Percentiles rank a stretch among this genome's conserved stretches.
Conservation (phyloP, 2,797 vertebrate species). For the Calcarius lapponicus region DNA sequence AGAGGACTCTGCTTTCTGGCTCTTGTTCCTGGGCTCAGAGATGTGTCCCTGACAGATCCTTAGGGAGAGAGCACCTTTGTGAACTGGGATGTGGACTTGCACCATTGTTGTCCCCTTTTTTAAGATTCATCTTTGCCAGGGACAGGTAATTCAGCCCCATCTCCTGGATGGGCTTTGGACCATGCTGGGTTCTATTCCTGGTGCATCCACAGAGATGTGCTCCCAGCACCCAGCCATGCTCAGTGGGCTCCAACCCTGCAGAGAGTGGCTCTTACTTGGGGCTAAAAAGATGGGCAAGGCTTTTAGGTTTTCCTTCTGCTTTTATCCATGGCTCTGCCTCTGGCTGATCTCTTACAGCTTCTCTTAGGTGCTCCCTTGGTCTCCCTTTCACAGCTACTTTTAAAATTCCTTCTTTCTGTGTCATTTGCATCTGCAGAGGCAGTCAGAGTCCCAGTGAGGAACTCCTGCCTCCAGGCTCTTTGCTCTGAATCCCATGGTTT, state of each 20-base stretch:
- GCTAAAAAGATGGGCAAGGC: background rate
- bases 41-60: background rate
- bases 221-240: background rate
- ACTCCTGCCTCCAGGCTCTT: constrained; percentile 38
- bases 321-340: background rate
- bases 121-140: background rate
- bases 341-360: background rate
- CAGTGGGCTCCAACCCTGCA: background rate
- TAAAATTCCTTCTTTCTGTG: background rate
- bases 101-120: background rate
- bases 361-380: background rate
- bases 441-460: background rate
- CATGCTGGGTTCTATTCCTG: background rate
- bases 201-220: background rate
- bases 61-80: background rate
- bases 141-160: background rate
- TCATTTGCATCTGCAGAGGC: background rate
- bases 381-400: background rate
- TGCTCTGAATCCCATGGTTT: constrained; percentile 17
- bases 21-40: background rate
- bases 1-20: background rate
- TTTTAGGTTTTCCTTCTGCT: background rate
- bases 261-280: background rate
- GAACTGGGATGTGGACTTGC: background rate
- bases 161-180: background rate